Conservation (phyloP, 2,888 invertebrate genomes). For the Nesidiocoris tenuis region DNA sequence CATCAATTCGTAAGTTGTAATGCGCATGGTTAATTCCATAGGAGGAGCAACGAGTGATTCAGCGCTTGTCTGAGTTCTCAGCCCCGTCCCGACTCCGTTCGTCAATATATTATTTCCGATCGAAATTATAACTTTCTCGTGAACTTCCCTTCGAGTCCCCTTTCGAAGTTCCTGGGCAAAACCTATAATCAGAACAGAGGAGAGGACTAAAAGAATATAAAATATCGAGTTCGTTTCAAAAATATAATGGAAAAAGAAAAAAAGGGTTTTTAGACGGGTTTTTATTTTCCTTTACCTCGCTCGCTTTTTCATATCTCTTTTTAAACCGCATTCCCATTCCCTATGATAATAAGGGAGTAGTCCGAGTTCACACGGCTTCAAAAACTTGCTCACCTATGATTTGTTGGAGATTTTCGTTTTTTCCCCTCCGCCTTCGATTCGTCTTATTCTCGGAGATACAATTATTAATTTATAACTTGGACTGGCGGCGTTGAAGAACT, state of each 20-base stretch:
- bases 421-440: background rate
- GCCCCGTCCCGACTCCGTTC: background rate
- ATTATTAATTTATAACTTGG: conserved; percentile 38
- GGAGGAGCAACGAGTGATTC: background rate
- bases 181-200: conserved; percentile 37
- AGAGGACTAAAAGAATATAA: conserved; percentile 34
- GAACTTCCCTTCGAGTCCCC: background rate
- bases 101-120: conserved; percentile 39
- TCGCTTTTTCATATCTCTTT: background rate
- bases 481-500: conserved; percentile 12
- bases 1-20: background rate
- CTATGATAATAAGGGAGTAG: conserved; percentile 40
- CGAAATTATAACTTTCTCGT: conserved; percentile 37
- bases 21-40: background rate
- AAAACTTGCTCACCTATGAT: conserved; percentile 41
- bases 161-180: conserved; percentile 22
- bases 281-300: conserved; percentile 10
- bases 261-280: conserved; percentile 15
- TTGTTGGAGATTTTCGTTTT: conserved; percentile 36
- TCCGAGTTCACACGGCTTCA: conserved; percentile 35
- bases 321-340: conserved; percentile 20
- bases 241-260: conserved; percentile 34
- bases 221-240: conserved; percentile 35
- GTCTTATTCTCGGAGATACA: conserved; percentile 21
- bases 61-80: background rate